Percentiles rank a stretch among this genome's conserved stretches.
These are phyloP conservation scores for Metaphire vulgaris DNA, from an alignment of 1,140 invertebrate genomes.

Conservation along the genomic window DNA sequence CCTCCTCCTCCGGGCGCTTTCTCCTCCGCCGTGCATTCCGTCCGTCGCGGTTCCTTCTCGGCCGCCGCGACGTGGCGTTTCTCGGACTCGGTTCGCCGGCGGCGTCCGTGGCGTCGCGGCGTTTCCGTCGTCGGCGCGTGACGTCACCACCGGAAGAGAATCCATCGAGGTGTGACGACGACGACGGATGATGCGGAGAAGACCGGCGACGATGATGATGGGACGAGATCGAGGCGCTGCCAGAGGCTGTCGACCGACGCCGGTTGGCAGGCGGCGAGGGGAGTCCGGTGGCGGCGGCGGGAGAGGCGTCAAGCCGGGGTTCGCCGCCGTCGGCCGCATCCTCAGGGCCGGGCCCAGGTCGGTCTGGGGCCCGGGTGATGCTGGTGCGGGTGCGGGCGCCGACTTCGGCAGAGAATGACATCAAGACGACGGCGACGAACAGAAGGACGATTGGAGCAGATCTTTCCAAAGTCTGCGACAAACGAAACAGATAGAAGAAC, in stretches of 20 bases:
- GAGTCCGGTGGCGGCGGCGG: too few species aligned
- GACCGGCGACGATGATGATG: too few species aligned
- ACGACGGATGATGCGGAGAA: too few species aligned
- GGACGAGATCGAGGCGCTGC: background rate
- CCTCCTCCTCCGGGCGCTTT: background rate
- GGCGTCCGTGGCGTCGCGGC: too few species aligned
- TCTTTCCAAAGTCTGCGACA: background rate
- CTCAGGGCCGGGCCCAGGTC: too few species aligned
- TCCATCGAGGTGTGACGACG: too few species aligned
- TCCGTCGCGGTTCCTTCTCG: background rate
- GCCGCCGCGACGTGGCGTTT: background rate
- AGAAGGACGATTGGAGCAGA: background rate
- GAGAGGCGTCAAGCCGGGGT: too few species aligned
- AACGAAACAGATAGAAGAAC: background rate
- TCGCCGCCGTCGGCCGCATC: too few species aligned
- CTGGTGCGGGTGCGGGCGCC: too few species aligned
- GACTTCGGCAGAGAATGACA: background rate
- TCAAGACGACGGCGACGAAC: background rate
- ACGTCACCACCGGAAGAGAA: background rate
- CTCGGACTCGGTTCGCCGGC: background rate
- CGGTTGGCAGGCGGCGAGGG: background rate
- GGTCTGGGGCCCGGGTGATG: too few species aligned
- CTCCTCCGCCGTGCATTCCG: background rate
- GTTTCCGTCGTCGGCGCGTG: background rate
- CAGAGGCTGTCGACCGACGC: background rate